A percentile compares a stretch with the other conserved stretches of the same genome.
Evolutionary conservation across 1,140 invertebrate genomes (phyloP).

Genomic region (Zeugodacus cucurbitae): DNA sequence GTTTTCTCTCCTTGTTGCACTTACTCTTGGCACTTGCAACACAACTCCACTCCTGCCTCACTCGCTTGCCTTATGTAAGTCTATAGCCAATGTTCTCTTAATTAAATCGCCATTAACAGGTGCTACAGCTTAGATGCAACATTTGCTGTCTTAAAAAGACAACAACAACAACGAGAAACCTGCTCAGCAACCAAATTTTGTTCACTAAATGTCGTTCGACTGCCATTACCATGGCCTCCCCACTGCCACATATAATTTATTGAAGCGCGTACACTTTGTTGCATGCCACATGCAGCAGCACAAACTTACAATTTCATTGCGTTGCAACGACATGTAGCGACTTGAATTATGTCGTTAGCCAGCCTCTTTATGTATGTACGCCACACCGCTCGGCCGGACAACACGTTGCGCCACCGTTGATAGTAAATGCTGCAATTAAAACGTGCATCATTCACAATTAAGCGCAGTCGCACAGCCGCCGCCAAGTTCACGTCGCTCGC

Average conservation of each 20-base stretch:
- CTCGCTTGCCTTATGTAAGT: neutral
- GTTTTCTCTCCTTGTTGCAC: neutral
- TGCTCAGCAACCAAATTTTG: neutral
- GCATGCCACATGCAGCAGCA: slow-evolving; percentile 26
- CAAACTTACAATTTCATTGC: neutral
- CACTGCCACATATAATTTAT: neutral
- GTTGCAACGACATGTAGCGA: neutral
- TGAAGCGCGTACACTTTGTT: neutral
- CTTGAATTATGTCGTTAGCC: slow-evolving; percentile 37
- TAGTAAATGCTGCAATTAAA: slow-evolving; percentile 41
- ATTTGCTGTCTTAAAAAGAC: neutral
- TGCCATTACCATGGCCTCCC: neutral
- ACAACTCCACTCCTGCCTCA: neutral
- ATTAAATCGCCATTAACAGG: slow-evolving; percentile 31
- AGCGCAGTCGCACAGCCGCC: neutral
- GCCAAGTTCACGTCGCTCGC: neutral
- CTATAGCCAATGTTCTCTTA: slow-evolving; percentile 1
- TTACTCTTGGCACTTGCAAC: neutral
- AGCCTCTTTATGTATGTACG: neutral
- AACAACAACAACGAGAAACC: neutral
- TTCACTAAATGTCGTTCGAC: neutral
- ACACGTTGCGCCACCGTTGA: slow-evolving; percentile 6
- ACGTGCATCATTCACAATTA: slow-evolving; percentile 37
- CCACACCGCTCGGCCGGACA: neutral
- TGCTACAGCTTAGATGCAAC: neutral